These are phyloP conservation scores for Emydoidea blandingii DNA, from an alignment of 2,797 vertebrate genomes.

Conservation along the genomic window DNA sequence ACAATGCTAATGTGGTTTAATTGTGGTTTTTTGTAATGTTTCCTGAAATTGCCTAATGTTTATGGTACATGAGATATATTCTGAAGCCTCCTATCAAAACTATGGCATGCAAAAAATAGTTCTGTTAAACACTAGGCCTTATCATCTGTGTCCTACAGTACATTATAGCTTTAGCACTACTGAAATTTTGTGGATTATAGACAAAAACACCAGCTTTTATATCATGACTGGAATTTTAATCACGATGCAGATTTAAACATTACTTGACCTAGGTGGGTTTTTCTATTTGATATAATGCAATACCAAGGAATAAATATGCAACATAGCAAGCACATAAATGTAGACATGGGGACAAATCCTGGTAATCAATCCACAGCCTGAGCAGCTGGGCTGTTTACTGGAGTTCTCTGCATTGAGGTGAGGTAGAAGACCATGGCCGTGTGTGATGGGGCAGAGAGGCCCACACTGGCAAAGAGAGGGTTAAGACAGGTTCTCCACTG, in stretches of 20 bases:
- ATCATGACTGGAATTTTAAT: constrained; percentile 50
- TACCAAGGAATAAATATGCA: not conserved
- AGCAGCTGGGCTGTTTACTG: not conserved
- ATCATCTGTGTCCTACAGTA: constrained; percentile 39
- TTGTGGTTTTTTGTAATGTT: constrained; percentile 37
- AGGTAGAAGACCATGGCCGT: no score
- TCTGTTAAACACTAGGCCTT: constrained; percentile 50
- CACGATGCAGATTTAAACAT: not conserved
- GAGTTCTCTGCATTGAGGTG: not conserved
- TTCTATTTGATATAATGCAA: not conserved
- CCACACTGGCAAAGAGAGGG: no score
- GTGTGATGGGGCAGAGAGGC: no score
- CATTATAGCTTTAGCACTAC: constrained; percentile 46
- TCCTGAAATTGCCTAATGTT: constrained; percentile 56
- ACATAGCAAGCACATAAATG: not conserved
- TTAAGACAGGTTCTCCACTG: no score
- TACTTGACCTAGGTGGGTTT: constrained; percentile 2
- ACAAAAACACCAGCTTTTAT: constrained; percentile 5
- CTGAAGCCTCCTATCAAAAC: constrained; percentile 58
- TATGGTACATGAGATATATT: constrained; percentile 50
- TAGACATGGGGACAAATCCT: not conserved
- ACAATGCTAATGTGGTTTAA: constrained; percentile 30
- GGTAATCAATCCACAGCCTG: not conserved
- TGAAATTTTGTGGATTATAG: constrained; percentile 54
- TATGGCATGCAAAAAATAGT: constrained; percentile 49